Conservation (phyloP, 2,797 vertebrate species). For the Oryzias dopingdopingensis region DNA sequence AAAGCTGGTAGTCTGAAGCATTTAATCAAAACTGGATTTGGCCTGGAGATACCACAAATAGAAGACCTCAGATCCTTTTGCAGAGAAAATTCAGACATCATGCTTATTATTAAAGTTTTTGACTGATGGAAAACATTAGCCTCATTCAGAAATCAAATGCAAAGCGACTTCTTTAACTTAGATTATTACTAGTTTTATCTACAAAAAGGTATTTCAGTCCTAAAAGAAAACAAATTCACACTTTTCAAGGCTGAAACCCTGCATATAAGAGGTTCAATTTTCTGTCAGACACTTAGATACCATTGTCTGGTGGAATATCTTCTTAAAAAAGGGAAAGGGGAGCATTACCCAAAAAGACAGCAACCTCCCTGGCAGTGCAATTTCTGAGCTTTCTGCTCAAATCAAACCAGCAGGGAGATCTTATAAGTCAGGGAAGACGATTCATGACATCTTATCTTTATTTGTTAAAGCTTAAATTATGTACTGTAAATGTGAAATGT, state of each 20-base stretch:
- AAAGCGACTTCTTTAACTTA: too few relatives aligned
- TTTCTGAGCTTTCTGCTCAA: conserved; percentile 28
- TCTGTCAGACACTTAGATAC: conserved; percentile 40
- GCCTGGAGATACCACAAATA: conserved; percentile 15
- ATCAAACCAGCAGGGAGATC: conserved; percentile 17
- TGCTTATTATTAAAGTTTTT: too few relatives aligned
- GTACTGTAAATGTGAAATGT: conserved; percentile 1
- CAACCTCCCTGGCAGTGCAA: conserved; percentile 22
- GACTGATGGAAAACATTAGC: too few relatives aligned
- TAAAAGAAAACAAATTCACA: too few relatives aligned
- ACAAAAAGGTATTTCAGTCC: too few relatives aligned
- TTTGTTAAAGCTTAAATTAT: conserved; percentile 16
- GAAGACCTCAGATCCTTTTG: neutral
- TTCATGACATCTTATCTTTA: conserved; percentile 7
- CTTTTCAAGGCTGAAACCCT: too few relatives aligned
- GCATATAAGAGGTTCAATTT: conserved; percentile 20
- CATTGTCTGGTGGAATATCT: conserved; percentile 31
- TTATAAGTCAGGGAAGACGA: conserved; percentile 9
- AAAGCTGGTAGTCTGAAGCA: conserved; percentile 19
- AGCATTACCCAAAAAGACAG: conserved; percentile 7
- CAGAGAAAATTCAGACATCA: too few relatives aligned
- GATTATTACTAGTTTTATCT: too few relatives aligned
- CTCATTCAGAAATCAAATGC: too few relatives aligned
- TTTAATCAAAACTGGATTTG: conserved; percentile 50
- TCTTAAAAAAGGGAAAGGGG: conserved; percentile 16